Base-by-base conservation (phyloP, 2,113 vertebrate genomes). In the Mustela nigripes region DNA sequence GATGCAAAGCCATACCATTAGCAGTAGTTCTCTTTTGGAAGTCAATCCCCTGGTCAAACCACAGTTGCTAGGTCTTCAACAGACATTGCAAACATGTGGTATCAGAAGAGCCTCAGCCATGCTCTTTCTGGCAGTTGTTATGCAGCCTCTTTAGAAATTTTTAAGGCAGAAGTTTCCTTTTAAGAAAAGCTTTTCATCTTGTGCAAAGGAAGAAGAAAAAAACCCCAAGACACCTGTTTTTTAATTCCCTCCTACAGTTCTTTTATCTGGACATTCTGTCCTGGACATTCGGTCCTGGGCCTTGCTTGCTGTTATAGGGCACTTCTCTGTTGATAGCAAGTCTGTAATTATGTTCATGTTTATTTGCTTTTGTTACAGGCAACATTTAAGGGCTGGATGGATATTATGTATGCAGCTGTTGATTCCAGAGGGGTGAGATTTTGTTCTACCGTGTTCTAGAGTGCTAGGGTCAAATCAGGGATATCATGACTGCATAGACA, bases 311-410 rank as follows among this genome's bases (percentile, higher is more conserved):
- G 82, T 73, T 81, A 18, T 5, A 24, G 16, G 33, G 12, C 50
- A 9, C 0, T 10, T 71, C 6, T 56, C 48, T 82, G 50, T 19
- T 12, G 24, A 22, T 39, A 63, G 21, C 42, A 93, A 36, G n/a
- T 71, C 82, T 86, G n/a, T 84, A 82, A 36, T 48, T 48, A 45
- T 69, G 14, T 62, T 85, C 19, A 3, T 48, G 50, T 94, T 90
- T 78, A 69, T 91, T 62, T 98, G 16, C 63, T 93, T 91, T 97
- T 97, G 74, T 97, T 98, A 26, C 86, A 99, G 99, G 99, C 99
- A 56, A 99, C 99, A 33, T 99, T 99, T 97, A 99, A 99, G 96
- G 99, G 99, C 28, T 99, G 99, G 99, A 98, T 98, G 97, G 98
- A 98, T 1, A 99, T 99, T 92, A 99, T 99, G 99, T 97, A 98